Conservation (phyloP, 2,797 vertebrate genomes). For the Lycodopsis pacificus region DNA sequence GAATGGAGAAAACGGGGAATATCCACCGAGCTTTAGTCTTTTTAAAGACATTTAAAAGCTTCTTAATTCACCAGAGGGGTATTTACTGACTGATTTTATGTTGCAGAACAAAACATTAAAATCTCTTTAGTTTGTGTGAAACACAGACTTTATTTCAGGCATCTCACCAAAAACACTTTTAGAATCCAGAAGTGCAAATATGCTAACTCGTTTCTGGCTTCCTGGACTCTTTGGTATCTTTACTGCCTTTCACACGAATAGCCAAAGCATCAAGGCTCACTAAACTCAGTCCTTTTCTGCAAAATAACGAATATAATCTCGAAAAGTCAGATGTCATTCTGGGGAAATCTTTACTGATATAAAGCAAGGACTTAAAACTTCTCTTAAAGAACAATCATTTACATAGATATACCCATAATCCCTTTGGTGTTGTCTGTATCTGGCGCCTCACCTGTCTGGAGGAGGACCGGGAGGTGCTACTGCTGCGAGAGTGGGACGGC, state of each 20-base stretch:
- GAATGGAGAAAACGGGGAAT: background rate
- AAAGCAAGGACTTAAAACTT: background rate
- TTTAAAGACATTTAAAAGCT: too few species aligned
- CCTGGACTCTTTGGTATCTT: background rate
- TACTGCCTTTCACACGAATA: background rate
- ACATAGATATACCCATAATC: background rate
- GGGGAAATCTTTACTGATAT: background rate
- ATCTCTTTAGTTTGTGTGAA: too few species aligned
- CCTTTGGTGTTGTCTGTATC: constrained; percentile 51
- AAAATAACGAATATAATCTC: background rate
- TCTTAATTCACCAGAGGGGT: too few species aligned
- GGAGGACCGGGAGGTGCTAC: constrained; percentile 88
- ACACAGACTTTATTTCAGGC: too few species aligned
- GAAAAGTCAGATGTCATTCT: background rate
- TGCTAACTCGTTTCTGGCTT: too few species aligned
- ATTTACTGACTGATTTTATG: too few species aligned
- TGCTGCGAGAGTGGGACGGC: constrained; percentile 86
- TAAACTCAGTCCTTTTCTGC: background rate
- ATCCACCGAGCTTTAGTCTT: background rate
- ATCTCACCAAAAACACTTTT: too few species aligned
- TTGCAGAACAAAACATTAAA: too few species aligned
- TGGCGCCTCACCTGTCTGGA: constrained; percentile 87
- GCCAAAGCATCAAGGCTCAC: background rate
- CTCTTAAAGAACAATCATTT: background rate
- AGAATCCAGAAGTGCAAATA: too few species aligned